Evolutionary conservation across 92 coral and sea anemone species (phyloP), one percentile per base, ranked within the genome.

Genomic region (Desmophyllum pertusum): DNA sequence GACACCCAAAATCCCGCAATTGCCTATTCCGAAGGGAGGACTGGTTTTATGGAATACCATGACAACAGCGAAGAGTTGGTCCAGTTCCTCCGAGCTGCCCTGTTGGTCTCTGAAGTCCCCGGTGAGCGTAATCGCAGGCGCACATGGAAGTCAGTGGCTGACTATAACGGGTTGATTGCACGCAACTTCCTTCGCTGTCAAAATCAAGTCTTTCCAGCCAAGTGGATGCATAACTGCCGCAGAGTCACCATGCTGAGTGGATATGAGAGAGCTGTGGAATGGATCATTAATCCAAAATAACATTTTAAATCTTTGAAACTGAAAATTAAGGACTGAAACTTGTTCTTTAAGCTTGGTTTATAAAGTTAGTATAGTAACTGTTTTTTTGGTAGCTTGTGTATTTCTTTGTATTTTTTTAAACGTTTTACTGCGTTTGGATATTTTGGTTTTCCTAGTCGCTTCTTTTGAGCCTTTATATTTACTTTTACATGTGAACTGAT

Each of bases 171-270:
- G 19, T 62, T 92, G 81, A 66, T 64, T 82, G 79, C 87, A 67
- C 87, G 95, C 29, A 83, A 92, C 74, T 87, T 87, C 81, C 76
- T 77, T 76, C 83, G 91, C 41, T 84, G 66, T 45, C 85, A 65
- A 71, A 93, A 86, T 83, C 86, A 73, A 64, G 73, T 93, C 50
- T 73, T 91, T 23, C 91, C 91, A 10, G 79, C 88, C 62, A 89
- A 79, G 64, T 83, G 85, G 90, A 45, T 85, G 71, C 71, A 86
- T 64, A 92, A 92, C 76, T 81, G 92, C 30, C 90, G 93, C 21
- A 79, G 88, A 31, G 91, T 90, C 36, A 87, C 76, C 40, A 61
- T 71, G 63, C n/a, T 73, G 48, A 41, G 33, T 29, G 89, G 89
- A 21, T 50, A 46, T 53, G 86, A 83, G 40, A 81, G 89, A 51